Evolutionary conservation across 2,113 vertebrate species (phyloP), one percentile per base, ranked within the genome.

Genomic region (Platycercus adscitus): DNA sequence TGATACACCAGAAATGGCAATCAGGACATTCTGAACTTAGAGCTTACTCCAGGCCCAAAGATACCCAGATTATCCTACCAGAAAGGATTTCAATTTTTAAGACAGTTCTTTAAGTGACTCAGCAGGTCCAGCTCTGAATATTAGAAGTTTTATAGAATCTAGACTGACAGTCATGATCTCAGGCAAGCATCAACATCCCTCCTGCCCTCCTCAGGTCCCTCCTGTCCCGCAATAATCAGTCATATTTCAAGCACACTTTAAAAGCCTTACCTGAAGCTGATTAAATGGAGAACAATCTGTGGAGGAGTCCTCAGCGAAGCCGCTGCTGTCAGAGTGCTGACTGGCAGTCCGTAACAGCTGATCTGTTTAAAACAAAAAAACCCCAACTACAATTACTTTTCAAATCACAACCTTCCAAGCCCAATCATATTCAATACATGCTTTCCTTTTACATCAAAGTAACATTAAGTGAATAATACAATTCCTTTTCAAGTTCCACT

Each of bases 241-340:
- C 60, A 46, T 28, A 60, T 41, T 33, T 58, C 52, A 80, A 2
- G 3, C 68, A 46, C 3, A 49, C 11, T 3, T 44, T 13, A 33
- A 88, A 76, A 77, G 29, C 23, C 76, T 96, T 97, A 99, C 99
- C 99, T 99, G 99, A 68, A 99, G 97, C 77, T 98, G 98, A 96
- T 80, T 98, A 89, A 97, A 97, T 3, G 98, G 97, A 79, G 96
- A 95, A 73, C 97, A 97, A 33, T 99, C 99, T 8, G 98, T 97
- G 3, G 98, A 98, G 13, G 98, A 98, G 86, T 99, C 99, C 95
- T 99, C 99, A 77, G 99, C 99, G 60, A 99, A 99, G 23, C 99
- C 99, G 43, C 99, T 99, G 97, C 99, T 99, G 97, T 99, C 99
- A 4, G 99, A 99, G 94, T 99, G 99, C 91, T 99, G 99, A 96